Percentiles rank a stretch among this genome's conserved stretches.
Conservation (phyloP, 2,888 invertebrate genomes). For the Drosophila formosana region DNA sequence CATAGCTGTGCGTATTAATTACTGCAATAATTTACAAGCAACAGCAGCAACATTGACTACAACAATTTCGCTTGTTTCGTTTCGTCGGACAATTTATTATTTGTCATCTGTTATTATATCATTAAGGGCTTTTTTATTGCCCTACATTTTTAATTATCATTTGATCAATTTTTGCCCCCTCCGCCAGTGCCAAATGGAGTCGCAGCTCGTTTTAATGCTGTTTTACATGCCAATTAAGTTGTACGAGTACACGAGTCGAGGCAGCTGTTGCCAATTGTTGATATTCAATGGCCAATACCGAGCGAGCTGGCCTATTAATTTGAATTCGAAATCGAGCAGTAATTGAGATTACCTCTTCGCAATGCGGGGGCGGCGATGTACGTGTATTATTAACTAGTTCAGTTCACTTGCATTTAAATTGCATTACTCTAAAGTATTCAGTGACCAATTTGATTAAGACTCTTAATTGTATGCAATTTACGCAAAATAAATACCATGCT, state of each 20-base stretch:
- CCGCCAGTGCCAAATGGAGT: constrained; percentile 11
- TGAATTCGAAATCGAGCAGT: constrained; percentile 32
- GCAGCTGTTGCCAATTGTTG: constrained; percentile 43
- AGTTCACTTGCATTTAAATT: constrained; percentile 1
- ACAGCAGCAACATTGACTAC: constrained; percentile 29
- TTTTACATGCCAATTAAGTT: constrained; percentile 73
- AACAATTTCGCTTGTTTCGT: constrained; percentile 17
- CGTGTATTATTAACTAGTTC: constrained; percentile 16
- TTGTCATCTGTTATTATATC: constrained; percentile 81
- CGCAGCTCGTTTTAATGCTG: constrained; percentile 53
- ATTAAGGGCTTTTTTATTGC: constrained; percentile 69
- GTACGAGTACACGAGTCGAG: constrained; percentile 41
- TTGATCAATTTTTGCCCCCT: constrained; percentile 61
- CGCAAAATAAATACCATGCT: constrained; percentile 39
- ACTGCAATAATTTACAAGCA: constrained; percentile 72
- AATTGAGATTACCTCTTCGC: constrained; percentile 33
- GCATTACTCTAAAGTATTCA: constrained; percentile 1
- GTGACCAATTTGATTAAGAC: not conserved
- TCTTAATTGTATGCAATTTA: constrained; percentile 19
- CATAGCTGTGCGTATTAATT: constrained; percentile 71
- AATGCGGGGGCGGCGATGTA: not conserved
- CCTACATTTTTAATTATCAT: constrained; percentile 75
- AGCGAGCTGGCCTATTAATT: constrained; percentile 37
- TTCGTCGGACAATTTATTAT: constrained; percentile 70
- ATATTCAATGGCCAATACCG: constrained; percentile 12